These are phyloP conservation scores for Anas georgica DNA, from an alignment of 2,797 vertebrate species.

Conservation along the genomic window DNA sequence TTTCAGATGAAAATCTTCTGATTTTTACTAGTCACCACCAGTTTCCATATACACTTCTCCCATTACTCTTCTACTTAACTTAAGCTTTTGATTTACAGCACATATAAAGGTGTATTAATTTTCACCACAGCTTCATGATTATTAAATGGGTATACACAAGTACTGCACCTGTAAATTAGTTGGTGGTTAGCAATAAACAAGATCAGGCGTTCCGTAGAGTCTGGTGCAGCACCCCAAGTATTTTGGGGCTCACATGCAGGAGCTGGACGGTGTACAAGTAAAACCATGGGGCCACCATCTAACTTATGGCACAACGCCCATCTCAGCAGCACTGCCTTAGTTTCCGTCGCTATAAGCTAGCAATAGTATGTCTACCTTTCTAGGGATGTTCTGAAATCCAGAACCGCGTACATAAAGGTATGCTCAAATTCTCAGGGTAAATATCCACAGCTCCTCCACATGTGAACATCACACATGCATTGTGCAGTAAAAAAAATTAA, in stretches of 20 bases:
- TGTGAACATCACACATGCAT: not conserved
- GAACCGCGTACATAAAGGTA: not conserved
- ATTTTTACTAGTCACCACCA: not conserved
- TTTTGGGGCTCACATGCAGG: not conserved
- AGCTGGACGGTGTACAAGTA: not conserved
- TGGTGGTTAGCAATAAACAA: not conserved
- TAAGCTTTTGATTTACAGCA: not conserved
- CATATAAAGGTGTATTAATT: not conserved
- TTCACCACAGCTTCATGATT: not conserved
- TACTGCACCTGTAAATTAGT: not conserved
- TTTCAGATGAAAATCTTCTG: not conserved
- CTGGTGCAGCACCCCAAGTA: not conserved
- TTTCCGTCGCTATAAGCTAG: not conserved
- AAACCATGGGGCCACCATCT: not conserved
- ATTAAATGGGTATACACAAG: not conserved
- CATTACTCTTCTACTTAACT: not conserved
- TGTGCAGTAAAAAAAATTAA: not conserved
- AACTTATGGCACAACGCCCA: not conserved
- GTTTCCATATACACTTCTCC: not conserved
- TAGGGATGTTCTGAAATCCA: not conserved
- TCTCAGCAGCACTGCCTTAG: not conserved
- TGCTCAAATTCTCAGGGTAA: not conserved
- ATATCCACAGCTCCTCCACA: not conserved
- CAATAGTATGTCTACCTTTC: not conserved
- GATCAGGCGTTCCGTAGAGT: not conserved